Evolutionary conservation across 2,797 vertebrate genomes (phyloP).

Genomic region (Buceros bicornis): DNA sequence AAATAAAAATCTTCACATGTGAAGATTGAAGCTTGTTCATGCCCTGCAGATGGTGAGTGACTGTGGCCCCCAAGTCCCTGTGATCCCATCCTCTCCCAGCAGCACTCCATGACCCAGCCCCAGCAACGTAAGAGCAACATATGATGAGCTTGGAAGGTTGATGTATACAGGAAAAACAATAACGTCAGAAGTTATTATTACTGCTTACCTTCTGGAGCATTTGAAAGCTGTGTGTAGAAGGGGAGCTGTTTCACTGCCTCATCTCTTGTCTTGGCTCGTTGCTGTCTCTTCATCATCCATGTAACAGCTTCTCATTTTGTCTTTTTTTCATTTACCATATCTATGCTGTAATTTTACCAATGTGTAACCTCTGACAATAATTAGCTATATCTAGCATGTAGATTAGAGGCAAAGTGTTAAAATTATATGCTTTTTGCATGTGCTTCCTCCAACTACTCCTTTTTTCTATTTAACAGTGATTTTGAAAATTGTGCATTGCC

Average conservation of each 20-base stretch:
- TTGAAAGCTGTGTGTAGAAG: background rate
- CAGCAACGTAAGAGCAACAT: background rate
- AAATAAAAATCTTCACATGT: background rate
- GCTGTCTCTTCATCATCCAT: background rate
- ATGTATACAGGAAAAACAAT: background rate
- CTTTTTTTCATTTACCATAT: background rate
- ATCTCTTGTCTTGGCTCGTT: background rate
- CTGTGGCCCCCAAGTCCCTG: accelerated
- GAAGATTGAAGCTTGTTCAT: background rate
- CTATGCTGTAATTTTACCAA: background rate
- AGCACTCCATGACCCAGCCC: background rate
- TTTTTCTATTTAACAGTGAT: background rate
- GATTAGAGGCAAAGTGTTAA: background rate
- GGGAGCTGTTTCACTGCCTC: background rate
- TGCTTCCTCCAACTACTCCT: background rate
- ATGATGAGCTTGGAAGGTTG: background rate
- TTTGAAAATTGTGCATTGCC: background rate
- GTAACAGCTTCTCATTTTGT: background rate
- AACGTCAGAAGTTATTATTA: background rate
- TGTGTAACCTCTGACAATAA: background rate
- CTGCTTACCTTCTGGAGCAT: accelerated
- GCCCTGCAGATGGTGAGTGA: background rate
- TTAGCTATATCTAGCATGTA: background rate
- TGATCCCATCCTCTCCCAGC: background rate
- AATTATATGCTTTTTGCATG: background rate